These are phyloP conservation scores for Onchidella celtica DNA, from an alignment of 2,888 invertebrate species.

Conservation along the genomic window DNA sequence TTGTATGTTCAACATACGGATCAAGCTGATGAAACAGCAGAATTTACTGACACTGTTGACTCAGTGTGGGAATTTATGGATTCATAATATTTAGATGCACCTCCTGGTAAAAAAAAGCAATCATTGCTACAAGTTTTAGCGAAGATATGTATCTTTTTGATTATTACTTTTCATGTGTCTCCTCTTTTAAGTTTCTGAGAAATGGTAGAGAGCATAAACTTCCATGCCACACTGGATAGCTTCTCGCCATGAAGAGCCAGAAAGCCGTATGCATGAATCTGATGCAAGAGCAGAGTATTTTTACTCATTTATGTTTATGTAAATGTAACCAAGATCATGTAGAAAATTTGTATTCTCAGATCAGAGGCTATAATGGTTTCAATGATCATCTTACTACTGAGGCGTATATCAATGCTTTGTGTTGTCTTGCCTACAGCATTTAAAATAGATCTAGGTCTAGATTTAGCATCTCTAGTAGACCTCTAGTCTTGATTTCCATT, in stretches of 20 bases:
- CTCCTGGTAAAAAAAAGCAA: conserved; percentile 13
- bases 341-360: conserved; percentile 8
- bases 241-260: neutral
- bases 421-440: neutral
- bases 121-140: neutral
- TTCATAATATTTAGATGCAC: conserved; percentile 8
- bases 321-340: conserved; percentile 30
- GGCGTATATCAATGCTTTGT: conserved; percentile 6
- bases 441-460: too few species aligned
- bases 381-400: neutral
- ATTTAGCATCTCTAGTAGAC: too few species aligned
- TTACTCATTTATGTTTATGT: conserved; percentile 1
- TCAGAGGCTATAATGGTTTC: conserved; percentile 23
- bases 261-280: neutral
- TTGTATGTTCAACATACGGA: neutral
- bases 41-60: conserved; percentile 1
- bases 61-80: conserved; percentile 29
- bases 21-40: conserved; percentile 10
- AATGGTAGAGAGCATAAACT: neutral
- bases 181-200: neutral
- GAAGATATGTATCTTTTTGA: neutral
- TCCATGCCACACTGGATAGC: conserved; percentile 12
- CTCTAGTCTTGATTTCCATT: too few species aligned
- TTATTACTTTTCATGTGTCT: neutral
- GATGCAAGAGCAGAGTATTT: neutral